phyloP scores from a whole-genome alignment of 2,113 vertebrate species.

The Gavialis gangeticus region DNA sequence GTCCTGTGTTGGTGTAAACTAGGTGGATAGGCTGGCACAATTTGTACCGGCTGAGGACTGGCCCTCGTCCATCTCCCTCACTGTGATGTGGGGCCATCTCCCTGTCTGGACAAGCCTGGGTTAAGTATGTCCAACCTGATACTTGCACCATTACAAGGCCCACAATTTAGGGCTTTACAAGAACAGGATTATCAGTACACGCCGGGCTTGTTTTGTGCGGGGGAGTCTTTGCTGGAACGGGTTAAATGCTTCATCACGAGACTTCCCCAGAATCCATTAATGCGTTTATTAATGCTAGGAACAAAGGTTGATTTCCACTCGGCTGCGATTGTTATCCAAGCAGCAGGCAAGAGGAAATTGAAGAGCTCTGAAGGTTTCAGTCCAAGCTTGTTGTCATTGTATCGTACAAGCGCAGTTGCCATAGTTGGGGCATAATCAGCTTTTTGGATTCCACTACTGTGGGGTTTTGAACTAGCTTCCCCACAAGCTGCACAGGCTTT shows the following conservation, averaged over 20 bases:
- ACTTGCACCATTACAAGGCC: not conserved
- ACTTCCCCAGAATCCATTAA: not conserved
- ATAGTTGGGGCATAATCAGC: not conserved
- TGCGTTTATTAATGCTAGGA: not conserved
- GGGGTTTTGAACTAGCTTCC: not conserved
- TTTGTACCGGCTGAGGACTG: not conserved
- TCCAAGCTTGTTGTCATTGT: not conserved
- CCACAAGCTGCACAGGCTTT: not conserved
- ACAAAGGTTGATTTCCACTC: not conserved
- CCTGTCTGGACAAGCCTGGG: not conserved
- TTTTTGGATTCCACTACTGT: not conserved
- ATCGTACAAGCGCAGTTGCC: not conserved
- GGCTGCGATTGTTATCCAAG: not conserved
- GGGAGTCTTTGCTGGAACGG: not conserved
- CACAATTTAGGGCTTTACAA: not conserved
- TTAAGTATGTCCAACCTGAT: not conserved
- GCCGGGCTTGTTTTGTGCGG: not conserved
- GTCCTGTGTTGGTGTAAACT: not conserved
- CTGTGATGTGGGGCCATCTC: not conserved
- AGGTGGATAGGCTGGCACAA: accelerated
- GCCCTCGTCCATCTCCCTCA: not conserved
- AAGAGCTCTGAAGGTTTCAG: constrained; percentile 5
- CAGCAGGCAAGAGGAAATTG: not conserved
- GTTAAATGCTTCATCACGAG: not conserved
- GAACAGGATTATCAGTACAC: not conserved